Base-by-base conservation (phyloP, 2,888 invertebrate genomes). In the Xiphydria camelus region DNA sequence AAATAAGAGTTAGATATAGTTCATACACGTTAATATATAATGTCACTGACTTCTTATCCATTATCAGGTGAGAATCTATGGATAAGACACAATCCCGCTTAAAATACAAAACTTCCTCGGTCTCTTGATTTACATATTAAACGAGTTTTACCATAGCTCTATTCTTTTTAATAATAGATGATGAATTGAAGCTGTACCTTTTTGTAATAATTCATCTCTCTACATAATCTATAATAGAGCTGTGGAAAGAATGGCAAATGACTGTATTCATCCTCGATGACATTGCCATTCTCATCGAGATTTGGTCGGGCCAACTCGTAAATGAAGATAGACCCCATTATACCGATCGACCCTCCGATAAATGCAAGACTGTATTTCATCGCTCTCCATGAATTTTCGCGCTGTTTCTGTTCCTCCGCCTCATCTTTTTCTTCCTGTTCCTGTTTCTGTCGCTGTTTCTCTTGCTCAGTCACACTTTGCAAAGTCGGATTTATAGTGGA, bases 241-340 rank as follows among this genome's bases (percentile, higher is more conserved):
- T 90, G 91, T 59, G 86, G 77, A n/a, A 84, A 77, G 0, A 81
- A 57, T 0, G 91, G 88, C 68, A 87, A 76, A 43, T 82, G 72
- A 32, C 85, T 83, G 70, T 86, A 91, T 75, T 90, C 88, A 71
- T 91, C 89, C 58, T 83, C 81, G 5, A 93, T 81, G 3, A 81
- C 59, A 41, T 85, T 80, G 1, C 93, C 93, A 19, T 87, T 81
- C 40, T 86, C 85, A 57, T 87, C 88, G 4, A 80, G 75, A 31
- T 81, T 79, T 0, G 94, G 91, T n/a, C 85, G 83, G 1, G 91
- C 91, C 69, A 88, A 82, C 80, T 85, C 82, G 61, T 86, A 81
- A 29, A 88, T 76, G 31, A 85, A 68, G 76, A 84, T 84, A 0
- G 83, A 73, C 2, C 82, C 81, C 60, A 83, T 76, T 18, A 83